These are phyloP conservation scores for Passerculus sandwichensis DNA, from an alignment of 2,797 vertebrate genomes.

Conservation along the genomic window DNA sequence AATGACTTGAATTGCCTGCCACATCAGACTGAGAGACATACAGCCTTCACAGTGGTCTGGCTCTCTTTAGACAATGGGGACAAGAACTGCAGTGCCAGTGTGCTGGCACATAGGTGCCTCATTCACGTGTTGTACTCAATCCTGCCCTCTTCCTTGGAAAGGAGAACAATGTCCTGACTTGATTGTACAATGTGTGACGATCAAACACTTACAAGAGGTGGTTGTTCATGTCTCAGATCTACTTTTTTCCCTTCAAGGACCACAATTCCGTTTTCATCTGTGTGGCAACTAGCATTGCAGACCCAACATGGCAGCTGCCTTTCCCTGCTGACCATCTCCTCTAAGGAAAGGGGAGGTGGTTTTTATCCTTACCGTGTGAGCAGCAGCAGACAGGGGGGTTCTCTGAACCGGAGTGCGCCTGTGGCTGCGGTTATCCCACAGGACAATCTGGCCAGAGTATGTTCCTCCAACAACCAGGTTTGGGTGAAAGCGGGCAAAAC, in stretches of 20 bases:
- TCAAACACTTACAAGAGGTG: background rate
- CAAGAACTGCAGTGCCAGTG: background rate
- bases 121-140: background rate
- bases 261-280: background rate
- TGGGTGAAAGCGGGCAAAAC: conserved; percentile 96
- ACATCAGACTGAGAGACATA: background rate
- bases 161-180: background rate
- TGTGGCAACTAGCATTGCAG: background rate
- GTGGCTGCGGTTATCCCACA: conserved; percentile 98
- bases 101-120: background rate
- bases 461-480: conserved; percentile 96
- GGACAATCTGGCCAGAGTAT: conserved; percentile 94
- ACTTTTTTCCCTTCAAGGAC: background rate
- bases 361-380: conserved; percentile 87
- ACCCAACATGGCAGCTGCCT: background rate
- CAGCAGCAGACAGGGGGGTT: conserved; percentile 94
- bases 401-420: conserved; percentile 94
- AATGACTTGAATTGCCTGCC: background rate
- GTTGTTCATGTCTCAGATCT: background rate
- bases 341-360: background rate
- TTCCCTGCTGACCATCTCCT: background rate
- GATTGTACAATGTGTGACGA: background rate
- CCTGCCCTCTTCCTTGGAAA: background rate
- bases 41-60: background rate
- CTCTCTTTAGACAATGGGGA: background rate